Evolutionary conservation across 2,113 vertebrate species (phyloP), one percentile per base, ranked within the genome.

Genomic region (Pseudonaja textilis): DNA sequence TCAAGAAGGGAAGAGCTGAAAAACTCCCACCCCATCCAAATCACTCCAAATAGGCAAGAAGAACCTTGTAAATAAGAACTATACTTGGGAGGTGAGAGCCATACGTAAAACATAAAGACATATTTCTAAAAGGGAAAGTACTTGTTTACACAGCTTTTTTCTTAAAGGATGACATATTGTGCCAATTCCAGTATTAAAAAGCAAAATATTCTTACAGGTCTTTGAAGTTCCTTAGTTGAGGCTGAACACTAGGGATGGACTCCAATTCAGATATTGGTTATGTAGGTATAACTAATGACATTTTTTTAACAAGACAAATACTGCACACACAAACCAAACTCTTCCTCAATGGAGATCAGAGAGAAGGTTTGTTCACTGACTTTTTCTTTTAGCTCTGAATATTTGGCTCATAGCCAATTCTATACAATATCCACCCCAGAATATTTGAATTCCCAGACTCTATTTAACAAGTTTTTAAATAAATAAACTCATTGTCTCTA

Each of bases 371-470:
- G 96, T 97, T 97, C 97, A 97, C 94, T 97, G 97, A 95, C 45
- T 96, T 97, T 81, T 96, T 97, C 97, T 98, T 61, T 98, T 42
- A 89, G 98, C 98, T 97, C 89, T 10, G 95, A 89, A 94, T 85
- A n/a, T 95, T 97, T 99, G 99, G 98, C 98, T 97, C 94, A 45
- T 90, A 0, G 98, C 98, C 99, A 99, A 97, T 96, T 98, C 98
- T 99, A 98, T 98, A 98, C 98, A 99, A 98, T 98, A 98, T 99
- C 99, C 99, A 98, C 74, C 98, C 98, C 98, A 98, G 98, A 99
- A 99, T 99, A 99, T 99, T 98, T 98, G 98, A 99, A 99, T 99
- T 99, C 99, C 98, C 98, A 99, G 98, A 99, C 98, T 98, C 97
- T 98, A 98, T 99, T 98, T 99, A 99, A 99, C 98, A 98, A 98